These are phyloP conservation scores for Eugnorisma glareosa DNA, from an alignment of 2,888 invertebrate genomes.

Conservation along the genomic window DNA sequence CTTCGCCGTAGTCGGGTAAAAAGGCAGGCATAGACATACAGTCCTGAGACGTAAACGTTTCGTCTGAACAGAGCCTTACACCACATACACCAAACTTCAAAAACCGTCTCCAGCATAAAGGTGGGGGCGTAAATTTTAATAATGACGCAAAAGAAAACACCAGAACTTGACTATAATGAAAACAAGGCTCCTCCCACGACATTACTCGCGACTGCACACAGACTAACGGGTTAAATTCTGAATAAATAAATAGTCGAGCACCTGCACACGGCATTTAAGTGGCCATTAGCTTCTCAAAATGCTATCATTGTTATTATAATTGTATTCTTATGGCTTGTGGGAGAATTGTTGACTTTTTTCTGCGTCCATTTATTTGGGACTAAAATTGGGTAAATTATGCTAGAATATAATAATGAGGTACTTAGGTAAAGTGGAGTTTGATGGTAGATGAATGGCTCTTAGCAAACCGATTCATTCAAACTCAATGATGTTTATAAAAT, in stretches of 20 bases:
- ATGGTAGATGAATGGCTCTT: not conserved
- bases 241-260: constrained; percentile 84
- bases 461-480: not conserved
- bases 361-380: constrained; percentile 19
- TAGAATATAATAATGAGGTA: constrained; percentile 18
- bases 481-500: not conserved
- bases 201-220: constrained; percentile 80
- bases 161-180: constrained; percentile 70
- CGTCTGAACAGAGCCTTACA: constrained; percentile 19
- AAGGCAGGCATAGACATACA: not conserved
- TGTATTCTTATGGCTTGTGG: constrained; percentile 59
- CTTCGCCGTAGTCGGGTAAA: too few relatives aligned
- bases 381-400: not conserved
- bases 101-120: constrained; percentile 50
- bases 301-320: constrained; percentile 72
- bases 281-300: constrained; percentile 79
- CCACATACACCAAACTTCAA: constrained; percentile 29
- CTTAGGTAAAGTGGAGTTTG: not conserved
- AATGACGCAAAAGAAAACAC: constrained; percentile 72
- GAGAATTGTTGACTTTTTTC: constrained; percentile 53
- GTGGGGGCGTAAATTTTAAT: constrained; percentile 67
- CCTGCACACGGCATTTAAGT: constrained; percentile 82
- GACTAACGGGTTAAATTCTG: constrained; percentile 77
- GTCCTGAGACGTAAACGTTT: not conserved
- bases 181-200: constrained; percentile 76